A percentile compares a stretch with the other conserved stretches of the same genome.
Conservation (phyloP, 1,140 invertebrate species). For the Copidosoma floridanum region DNA sequence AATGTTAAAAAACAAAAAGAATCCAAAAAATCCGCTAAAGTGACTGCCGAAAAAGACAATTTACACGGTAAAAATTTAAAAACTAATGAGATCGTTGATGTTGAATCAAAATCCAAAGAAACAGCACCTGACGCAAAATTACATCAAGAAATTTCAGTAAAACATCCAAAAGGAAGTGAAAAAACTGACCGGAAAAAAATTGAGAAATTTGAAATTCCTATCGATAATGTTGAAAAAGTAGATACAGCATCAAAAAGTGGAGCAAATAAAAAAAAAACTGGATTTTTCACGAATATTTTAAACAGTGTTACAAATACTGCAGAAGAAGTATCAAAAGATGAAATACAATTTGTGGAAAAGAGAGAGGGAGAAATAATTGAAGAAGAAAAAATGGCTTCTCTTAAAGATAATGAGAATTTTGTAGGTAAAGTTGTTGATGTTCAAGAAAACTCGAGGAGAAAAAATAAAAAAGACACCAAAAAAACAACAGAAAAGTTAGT, state of each 20-base stretch:
- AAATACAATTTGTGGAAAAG: no score
- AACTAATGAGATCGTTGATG: background rate
- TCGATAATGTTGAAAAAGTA: slow-evolving; percentile 20
- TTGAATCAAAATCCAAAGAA: no score
- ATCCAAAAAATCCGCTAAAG: background rate
- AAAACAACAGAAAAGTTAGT: background rate
- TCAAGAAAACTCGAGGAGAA: slow-evolving; percentile 10
- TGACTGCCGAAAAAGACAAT: background rate
- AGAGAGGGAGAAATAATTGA: no score
- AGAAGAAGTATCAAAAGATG: no score
- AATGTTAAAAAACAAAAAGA: slow-evolving; percentile 15
- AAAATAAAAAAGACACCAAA: background rate
- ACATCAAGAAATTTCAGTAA: slow-evolving; percentile 21
- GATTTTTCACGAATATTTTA: no score
- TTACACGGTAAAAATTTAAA: no score
- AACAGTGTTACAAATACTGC: no score
- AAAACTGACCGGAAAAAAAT: slow-evolving; percentile 6
- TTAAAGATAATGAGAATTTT: background rate
- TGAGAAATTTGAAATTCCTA: no score
- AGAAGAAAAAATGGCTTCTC: background rate
- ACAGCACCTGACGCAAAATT: no score
- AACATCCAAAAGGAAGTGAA: slow-evolving; percentile 14
- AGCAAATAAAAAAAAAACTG: no score
- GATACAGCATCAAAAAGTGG: no score
- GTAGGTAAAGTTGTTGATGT: slow-evolving; percentile 6